phyloP scores from a whole-genome alignment of 1,140 invertebrate species.

The Agrypnia vestita region DNA sequence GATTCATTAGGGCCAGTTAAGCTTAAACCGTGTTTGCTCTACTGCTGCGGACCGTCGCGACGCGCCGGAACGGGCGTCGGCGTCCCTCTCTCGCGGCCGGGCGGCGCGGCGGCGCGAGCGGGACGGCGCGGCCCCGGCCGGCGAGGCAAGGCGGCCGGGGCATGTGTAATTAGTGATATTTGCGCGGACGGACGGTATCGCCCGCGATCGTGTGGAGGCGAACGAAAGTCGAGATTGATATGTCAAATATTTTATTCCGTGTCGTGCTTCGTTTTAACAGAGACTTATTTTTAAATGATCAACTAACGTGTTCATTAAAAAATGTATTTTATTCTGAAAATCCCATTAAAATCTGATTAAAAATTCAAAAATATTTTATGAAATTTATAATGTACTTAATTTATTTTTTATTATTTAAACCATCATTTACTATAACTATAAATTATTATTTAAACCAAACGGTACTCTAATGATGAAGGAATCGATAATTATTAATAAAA shows the following conservation, averaged over 20 bases:
- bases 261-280: no score
- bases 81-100: constrained; percentile 42
- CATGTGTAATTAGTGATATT: constrained; percentile 61
- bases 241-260: neutral
- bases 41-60: constrained; percentile 46
- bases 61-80: neutral
- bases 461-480: no score
- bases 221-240: constrained; percentile 31
- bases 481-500: no score
- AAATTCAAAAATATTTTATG: no score
- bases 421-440: no score
- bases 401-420: no score
- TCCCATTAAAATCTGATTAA: no score
- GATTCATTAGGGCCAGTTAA: constrained; percentile 76
- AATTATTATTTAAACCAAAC: no score
- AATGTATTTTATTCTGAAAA: no score
- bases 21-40: constrained; percentile 62
- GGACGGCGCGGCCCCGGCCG: neutral
- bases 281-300: neutral
- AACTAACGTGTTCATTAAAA: no score
- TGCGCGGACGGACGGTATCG: constrained; percentile 60
- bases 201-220: constrained; percentile 8
- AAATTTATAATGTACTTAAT: no score
- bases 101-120: neutral
- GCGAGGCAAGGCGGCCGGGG: constrained; percentile 20